Percentiles rank a stretch among this genome's conserved stretches.
phyloP scores from a whole-genome alignment of 53 echinoderm and acorn worm species.

The Apostichopus leukothele region DNA sequence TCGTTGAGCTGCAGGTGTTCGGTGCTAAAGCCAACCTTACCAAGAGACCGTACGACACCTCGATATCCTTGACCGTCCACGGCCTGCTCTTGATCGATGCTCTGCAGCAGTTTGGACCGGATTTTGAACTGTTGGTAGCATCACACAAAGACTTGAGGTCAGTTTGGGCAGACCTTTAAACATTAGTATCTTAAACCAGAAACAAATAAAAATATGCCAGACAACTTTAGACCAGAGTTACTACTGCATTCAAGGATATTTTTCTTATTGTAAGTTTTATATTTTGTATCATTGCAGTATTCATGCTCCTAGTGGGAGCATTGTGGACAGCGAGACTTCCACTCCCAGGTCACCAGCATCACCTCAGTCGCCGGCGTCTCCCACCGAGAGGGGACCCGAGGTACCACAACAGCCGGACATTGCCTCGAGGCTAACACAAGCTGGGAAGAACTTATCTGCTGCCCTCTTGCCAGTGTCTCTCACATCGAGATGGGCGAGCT shows the following conservation, averaged over 20 bases:
- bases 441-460: conserved; percentile 22
- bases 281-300: conserved; percentile 52
- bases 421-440: conserved; percentile 48
- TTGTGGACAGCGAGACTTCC: conserved; percentile 78
- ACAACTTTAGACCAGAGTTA: no score
- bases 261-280: not conserved
- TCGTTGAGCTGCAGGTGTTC: conserved; percentile 88
- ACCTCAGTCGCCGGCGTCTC: conserved; percentile 77
- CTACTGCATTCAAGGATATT: not conserved
- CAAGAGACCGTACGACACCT: conserved; percentile 86
- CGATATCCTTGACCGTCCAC: conserved; percentile 80
- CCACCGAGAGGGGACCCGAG: conserved; percentile 75
- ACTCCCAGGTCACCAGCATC: conserved; percentile 80
- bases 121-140: conserved; percentile 91
- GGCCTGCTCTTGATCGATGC: conserved; percentile 94
- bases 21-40: conserved; percentile 72
- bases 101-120: conserved; percentile 93
- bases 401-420: conserved; percentile 66
- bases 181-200: not conserved
- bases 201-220: no score
- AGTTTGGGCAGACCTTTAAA: not conserved
- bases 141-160: conserved; percentile 91
- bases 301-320: conserved; percentile 91
- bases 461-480: not conserved
- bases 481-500: not conserved